Evolutionary conservation across 2,888 invertebrate genomes (phyloP), one percentile per base, ranked within the genome.

Genomic region (Bimastos eiseni): DNA sequence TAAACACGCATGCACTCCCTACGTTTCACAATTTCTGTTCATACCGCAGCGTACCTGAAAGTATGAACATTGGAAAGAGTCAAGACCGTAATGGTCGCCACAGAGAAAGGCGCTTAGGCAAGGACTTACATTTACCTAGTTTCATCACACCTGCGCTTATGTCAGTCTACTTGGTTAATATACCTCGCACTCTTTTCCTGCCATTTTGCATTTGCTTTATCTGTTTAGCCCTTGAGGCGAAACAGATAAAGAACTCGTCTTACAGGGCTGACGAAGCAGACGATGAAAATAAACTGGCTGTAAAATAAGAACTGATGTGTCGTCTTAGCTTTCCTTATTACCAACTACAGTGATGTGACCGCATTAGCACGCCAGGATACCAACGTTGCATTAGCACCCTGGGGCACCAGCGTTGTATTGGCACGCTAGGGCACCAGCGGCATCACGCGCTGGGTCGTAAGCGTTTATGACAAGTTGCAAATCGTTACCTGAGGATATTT

Each of bases 221-320:
- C n/a, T n/a, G n/a, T n/a, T n/a, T n/a, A n/a, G n/a, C 70, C n/a
- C 70, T n/a, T n/a, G 0, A 70, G 30, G n/a, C 70, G 0, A n/a
- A n/a, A 13, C 70, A 11, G 70, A 70, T 30, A 70, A 70, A 70
- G n/a, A 70, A n/a, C 70, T 49, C 70, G 30, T 8, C 6, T 70
- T 8, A 13, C 70, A n/a, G 70, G n/a, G 70, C 8, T n/a, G 30
- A 70, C n/a, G n/a, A 70, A 70, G 70, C 70, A 70, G 70, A 11
- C n/a, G 70, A 70, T 70, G 30, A 30, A 70, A 70, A n/a, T 70
- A n/a, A 70, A 70, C n/a, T 70, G n/a, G 30, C n/a, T n/a, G 70
- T 70, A 70, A 70, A 70, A 70, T 70, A 70, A 70, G 70, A 70
- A 70, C 70, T 49, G 30, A n/a, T 70, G n/a, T n/a, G n/a, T 70